A percentile compares a stretch with the other conserved stretches of the same genome.
These are phyloP conservation scores for Trachelipus rathkii DNA, from an alignment of 1,140 invertebrate species.

Conservation along the genomic window DNA sequence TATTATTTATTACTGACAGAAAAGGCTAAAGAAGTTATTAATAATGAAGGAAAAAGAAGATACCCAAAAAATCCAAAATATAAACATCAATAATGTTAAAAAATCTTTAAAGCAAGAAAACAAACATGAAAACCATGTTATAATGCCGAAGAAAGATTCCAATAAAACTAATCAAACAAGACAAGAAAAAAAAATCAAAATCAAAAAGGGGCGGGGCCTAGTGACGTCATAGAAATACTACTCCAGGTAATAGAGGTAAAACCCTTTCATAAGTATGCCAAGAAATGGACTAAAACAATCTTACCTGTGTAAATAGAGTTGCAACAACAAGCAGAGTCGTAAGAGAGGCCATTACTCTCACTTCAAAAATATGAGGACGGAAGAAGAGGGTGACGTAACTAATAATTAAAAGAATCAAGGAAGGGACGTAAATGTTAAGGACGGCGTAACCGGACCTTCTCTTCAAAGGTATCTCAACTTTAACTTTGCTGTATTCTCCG, in stretches of 20 bases:
- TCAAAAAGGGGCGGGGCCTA: no score
- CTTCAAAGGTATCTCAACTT: not conserved
- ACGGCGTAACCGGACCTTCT: slow-evolving; percentile 14
- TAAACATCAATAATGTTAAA: not conserved
- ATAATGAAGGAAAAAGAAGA: not conserved
- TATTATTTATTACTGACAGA: no score
- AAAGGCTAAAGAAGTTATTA: not conserved
- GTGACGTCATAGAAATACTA: no score
- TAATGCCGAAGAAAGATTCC: no score
- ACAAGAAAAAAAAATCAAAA: no score
- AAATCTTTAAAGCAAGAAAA: not conserved
- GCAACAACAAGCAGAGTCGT: slow-evolving; percentile 18
- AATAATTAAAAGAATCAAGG: slow-evolving; percentile 4
- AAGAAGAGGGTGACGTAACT: slow-evolving; percentile 26
- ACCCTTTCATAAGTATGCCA: no score
- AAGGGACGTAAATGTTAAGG: slow-evolving; percentile 23
- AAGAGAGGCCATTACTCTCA: slow-evolving; percentile 26
- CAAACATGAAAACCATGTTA: no score
- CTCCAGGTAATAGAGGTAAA: no score
- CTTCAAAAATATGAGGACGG: slow-evolving; percentile 18
- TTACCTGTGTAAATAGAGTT: slow-evolving; percentile 17
- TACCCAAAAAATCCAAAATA: not conserved
- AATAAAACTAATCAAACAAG: no score
- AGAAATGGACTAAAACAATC: not conserved
- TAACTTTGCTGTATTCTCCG: not conserved